Percentiles rank a stretch among this genome's conserved stretches.
These are phyloP conservation scores for Petrophora chlorosata DNA, from an alignment of 2,888 invertebrate species.

Conservation along the genomic window DNA sequence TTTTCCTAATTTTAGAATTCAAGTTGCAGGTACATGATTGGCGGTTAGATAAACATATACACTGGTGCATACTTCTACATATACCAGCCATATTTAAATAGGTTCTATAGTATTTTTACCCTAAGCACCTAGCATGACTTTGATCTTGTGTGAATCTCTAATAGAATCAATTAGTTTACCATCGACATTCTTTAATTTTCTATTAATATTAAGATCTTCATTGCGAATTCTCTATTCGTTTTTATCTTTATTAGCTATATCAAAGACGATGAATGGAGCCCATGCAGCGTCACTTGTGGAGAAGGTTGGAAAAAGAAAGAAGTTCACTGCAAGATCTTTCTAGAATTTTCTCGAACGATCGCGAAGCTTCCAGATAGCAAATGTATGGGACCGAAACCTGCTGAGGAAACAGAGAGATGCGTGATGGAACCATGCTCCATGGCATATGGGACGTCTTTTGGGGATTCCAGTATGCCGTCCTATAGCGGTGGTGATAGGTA, in stretches of 20 bases:
- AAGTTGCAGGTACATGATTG: constrained; percentile 54
- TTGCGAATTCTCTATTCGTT: background rate
- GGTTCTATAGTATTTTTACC: constrained; percentile 56
- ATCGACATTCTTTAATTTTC: constrained; percentile 9
- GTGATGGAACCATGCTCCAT: constrained; percentile 90
- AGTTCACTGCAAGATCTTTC: constrained; percentile 97
- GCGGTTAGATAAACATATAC: constrained; percentile 50
- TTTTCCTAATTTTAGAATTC: constrained; percentile 40
- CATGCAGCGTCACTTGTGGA: constrained; percentile 96
- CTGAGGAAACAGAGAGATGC: constrained; percentile 92
- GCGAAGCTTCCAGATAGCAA: constrained; percentile 94
- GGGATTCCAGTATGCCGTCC: constrained; percentile 72
- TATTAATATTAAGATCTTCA: background rate
- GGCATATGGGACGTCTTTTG: constrained; percentile 83
- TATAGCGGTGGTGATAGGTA: constrained; percentile 72
- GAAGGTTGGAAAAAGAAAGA: constrained; percentile 93
- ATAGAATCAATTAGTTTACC: constrained; percentile 32
- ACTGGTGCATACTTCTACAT: constrained; percentile 83
- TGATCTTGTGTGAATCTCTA: constrained; percentile 55
- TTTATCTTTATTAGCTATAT: constrained; percentile 88
- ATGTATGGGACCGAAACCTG: constrained; percentile 93
- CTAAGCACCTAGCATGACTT: constrained; percentile 72
- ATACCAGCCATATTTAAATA: constrained; percentile 74
- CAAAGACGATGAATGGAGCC: constrained; percentile 94
- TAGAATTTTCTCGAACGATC: constrained; percentile 95